Evolutionary conservation across 2,113 vertebrate genomes (phyloP).

Genomic region (Junco hyemalis): DNA sequence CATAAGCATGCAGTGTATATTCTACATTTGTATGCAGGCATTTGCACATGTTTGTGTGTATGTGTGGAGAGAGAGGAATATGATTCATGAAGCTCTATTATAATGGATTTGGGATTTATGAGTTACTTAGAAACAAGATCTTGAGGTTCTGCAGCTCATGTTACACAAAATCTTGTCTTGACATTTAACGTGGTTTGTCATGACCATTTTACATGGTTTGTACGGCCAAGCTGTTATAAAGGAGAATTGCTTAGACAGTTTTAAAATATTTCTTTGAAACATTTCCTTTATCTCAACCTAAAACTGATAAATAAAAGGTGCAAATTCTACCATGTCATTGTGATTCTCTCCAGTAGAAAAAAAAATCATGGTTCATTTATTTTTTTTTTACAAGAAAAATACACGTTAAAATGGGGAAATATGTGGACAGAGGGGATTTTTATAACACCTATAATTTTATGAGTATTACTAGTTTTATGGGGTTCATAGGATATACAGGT

Average conservation of each 20-base stretch:
- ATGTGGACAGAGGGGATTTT: not conserved
- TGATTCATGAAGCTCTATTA: not conserved
- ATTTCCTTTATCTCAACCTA: not conserved
- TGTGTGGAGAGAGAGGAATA: not conserved
- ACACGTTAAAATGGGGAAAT: not conserved
- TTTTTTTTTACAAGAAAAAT: not conserved
- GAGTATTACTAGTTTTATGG: not conserved
- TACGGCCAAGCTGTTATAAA: not conserved
- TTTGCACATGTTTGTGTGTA: not conserved
- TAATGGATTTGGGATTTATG: not conserved
- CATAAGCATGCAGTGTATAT: not conserved
- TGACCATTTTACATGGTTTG: not conserved
- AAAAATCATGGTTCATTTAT: not conserved
- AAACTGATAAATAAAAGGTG: not conserved
- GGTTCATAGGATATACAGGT: not conserved
- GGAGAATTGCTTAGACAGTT: not conserved
- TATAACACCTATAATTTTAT: not conserved
- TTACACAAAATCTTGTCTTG: not conserved
- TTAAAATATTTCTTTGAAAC: not conserved
- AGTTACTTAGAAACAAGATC: not conserved
- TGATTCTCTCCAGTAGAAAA: not conserved
- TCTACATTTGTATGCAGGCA: not conserved
- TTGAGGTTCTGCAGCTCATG: not conserved
- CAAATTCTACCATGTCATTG: not conserved
- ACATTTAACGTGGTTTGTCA: not conserved